Percentiles rank a stretch among this genome's conserved stretches.
These are phyloP conservation scores for Oplegnathus fasciatus DNA, from an alignment of 2,113 vertebrate species.

Conservation along the genomic window DNA sequence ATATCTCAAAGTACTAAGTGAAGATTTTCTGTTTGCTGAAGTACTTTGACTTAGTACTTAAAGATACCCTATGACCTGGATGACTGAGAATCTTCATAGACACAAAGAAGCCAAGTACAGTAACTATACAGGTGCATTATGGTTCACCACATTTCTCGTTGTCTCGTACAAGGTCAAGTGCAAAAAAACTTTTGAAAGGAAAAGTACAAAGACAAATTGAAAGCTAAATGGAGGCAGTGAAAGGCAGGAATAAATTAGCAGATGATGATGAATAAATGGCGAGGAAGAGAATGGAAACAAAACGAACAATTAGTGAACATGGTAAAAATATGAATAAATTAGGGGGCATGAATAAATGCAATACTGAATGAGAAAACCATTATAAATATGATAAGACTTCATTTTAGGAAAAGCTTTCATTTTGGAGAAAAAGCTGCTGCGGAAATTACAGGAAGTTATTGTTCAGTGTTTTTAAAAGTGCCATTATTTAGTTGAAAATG, in stretches of 20 bases:
- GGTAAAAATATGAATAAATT: slow-evolving; percentile 66
- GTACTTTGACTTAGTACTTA: slow-evolving; percentile 46
- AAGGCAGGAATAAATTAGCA: slow-evolving; percentile 59
- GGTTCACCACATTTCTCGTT: slow-evolving; percentile 51
- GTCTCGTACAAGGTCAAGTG: slow-evolving; percentile 68
- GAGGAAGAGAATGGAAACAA: slow-evolving; percentile 53
- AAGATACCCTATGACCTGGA: slow-evolving; percentile 50
- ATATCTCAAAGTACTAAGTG: slow-evolving; percentile 51
- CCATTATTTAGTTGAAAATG: slow-evolving; percentile 28
- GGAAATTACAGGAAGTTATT: slow-evolving; percentile 17
- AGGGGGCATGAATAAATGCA: slow-evolving; percentile 49
- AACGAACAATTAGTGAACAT: slow-evolving; percentile 60
- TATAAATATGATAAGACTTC: slow-evolving; percentile 29
- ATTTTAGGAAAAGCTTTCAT: slow-evolving; percentile 51
- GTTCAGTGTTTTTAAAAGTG: slow-evolving; percentile 36
- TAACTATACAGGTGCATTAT: slow-evolving; percentile 65
- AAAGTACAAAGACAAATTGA: slow-evolving; percentile 55
- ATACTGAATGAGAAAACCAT: slow-evolving; percentile 35
- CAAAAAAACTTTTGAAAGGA: slow-evolving; percentile 41
- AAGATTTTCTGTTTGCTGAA: slow-evolving; percentile 38
- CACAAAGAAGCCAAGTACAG: slow-evolving; percentile 56
- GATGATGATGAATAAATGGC: slow-evolving; percentile 60
- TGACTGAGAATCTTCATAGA: slow-evolving; percentile 46
- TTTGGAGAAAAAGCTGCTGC: slow-evolving; percentile 13
- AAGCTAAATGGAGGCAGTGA: slow-evolving; percentile 53